Conservation (phyloP, 2,113 vertebrate species). For the human (Homo sapiens) region DNA sequence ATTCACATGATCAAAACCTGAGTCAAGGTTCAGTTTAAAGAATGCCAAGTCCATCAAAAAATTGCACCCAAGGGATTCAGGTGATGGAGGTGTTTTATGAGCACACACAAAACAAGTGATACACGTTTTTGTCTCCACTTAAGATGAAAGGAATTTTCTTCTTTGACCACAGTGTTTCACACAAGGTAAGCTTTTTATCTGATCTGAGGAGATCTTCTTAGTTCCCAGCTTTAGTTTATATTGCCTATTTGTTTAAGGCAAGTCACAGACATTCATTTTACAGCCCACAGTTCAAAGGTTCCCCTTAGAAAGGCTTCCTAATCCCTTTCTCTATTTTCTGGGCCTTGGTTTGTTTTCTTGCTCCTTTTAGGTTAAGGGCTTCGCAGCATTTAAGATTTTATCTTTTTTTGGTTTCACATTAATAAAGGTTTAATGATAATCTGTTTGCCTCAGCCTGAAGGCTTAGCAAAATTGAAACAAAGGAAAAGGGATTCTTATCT, state of each 20-base stretch:
- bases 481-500: background rate
- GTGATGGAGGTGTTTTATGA: background rate
- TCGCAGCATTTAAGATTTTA: slow-evolving; percentile 24
- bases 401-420: slow-evolving; percentile 15
- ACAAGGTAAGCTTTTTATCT: background rate
- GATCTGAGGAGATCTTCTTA: background rate
- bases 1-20: background rate
- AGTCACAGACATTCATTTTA: background rate
- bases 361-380: background rate
- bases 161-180: background rate
- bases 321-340: background rate
- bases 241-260: slow-evolving; percentile 10
- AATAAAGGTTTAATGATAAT: slow-evolving; percentile 45
- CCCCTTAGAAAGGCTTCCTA: background rate
- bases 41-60: background rate
- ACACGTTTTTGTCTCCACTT: background rate
- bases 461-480: slow-evolving; percentile 24
- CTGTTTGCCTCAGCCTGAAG: background rate
- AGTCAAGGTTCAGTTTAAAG: background rate
- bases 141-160: background rate
- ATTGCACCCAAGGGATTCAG: background rate
- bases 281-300: slow-evolving; percentile 17
- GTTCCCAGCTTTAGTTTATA: background rate
- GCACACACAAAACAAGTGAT: background rate
- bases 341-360: slow-evolving; percentile 10